These are phyloP conservation scores for Hipposideros armiger DNA, from an alignment of 2,113 vertebrate genomes.

Conservation along the genomic window DNA sequence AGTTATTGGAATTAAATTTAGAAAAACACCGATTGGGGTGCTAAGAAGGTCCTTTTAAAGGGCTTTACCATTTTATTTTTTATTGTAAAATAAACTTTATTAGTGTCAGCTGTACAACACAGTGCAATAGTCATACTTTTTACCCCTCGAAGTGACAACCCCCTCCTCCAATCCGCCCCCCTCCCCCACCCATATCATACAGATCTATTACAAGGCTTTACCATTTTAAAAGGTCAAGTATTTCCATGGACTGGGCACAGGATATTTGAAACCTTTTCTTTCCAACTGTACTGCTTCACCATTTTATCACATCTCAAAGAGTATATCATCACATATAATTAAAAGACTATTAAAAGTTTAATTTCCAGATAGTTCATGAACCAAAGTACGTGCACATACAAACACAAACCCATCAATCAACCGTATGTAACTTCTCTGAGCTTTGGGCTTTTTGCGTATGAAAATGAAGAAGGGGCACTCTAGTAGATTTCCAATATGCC, in stretches of 20 bases:
- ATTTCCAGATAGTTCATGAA: background rate
- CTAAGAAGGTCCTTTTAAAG: background rate
- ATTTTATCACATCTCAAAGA: background rate
- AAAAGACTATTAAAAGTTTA: slow-evolving; percentile 20
- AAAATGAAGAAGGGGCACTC: background rate
- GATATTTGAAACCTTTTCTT: slow-evolving; percentile 12
- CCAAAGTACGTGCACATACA: background rate
- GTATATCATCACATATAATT: background rate
- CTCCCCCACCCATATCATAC: no score
- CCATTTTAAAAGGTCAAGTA: background rate
- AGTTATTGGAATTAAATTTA: slow-evolving; percentile 34
- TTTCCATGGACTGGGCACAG: background rate
- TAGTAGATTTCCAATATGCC: background rate
- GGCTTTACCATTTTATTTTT: background rate
- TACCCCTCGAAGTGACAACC: no score
- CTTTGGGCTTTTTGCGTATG: background rate
- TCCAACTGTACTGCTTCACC: background rate
- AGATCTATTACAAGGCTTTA: background rate
- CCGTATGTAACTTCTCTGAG: background rate
- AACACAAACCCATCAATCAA: background rate
- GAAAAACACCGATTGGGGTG: background rate
- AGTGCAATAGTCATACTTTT: no score
- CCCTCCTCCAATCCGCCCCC: no score
- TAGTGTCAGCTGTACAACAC: no score
- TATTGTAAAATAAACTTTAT: no score